Percentiles rank a stretch among this genome's conserved stretches.
These are phyloP conservation scores for Styela clava DNA, from an alignment of 23 tunicate genomes.

Conservation along the genomic window DNA sequence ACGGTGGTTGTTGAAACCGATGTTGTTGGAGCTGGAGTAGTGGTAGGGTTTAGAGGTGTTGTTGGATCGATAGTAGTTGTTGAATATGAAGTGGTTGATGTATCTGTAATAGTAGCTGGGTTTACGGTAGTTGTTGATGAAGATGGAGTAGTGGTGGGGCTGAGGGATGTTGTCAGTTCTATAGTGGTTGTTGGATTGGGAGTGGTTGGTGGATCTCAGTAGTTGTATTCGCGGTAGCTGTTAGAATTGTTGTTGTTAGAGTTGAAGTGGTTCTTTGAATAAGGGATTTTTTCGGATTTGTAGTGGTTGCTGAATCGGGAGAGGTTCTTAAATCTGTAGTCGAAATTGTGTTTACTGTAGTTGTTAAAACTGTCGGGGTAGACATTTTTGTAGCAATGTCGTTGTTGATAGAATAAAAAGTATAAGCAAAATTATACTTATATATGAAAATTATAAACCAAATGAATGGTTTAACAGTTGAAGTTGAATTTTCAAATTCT, in stretches of 20 bases:
- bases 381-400: no score
- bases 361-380: no score
- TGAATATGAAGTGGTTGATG: background rate
- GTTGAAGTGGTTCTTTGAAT: background rate
- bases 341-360: no score
- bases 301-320: background rate
- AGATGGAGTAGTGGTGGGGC: background rate
- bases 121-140: background rate
- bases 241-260: background rate
- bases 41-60: background rate
- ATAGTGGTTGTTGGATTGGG: background rate
- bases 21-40: background rate
- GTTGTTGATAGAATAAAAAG: no score
- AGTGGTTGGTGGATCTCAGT: no score
- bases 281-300: background rate
- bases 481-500: no score
- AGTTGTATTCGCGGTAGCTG: background rate
- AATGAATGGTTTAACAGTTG: no score
- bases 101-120: background rate
- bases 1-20: background rate
- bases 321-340: background rate
- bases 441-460: no score
- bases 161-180: background rate
- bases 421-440: no score
- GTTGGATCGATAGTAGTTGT: background rate